phyloP scores from a whole-genome alignment of 2,797 vertebrate species.

The Sitta carolinensis region DNA sequence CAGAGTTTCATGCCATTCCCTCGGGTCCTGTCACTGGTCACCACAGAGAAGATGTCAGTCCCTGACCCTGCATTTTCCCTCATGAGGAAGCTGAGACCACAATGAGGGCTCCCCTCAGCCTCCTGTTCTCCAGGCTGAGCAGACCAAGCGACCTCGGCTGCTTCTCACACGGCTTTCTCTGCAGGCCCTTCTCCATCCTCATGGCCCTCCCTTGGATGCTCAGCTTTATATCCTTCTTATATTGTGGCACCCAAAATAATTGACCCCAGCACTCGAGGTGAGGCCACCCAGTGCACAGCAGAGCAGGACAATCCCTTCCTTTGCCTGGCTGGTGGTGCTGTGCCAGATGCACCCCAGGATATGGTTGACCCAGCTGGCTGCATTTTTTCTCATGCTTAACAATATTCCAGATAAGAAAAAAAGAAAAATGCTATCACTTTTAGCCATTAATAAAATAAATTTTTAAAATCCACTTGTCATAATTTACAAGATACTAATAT shows the following conservation, averaged over 20 bases:
- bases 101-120: background rate
- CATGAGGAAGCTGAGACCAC: rapidly evolving
- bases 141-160: background rate
- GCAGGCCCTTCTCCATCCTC: background rate
- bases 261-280: rapidly evolving
- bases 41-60: background rate
- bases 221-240: background rate
- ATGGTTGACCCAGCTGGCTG: rapidly evolving
- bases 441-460: background rate
- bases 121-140: background rate
- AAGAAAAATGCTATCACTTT: background rate
- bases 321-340: rapidly evolving
- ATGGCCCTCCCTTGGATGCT: rapidly evolving
- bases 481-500: background rate
- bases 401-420: background rate
- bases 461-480: background rate
- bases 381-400: background rate
- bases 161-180: rapidly evolving
- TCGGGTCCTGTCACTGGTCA: background rate
- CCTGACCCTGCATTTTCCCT: background rate
- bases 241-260: background rate
- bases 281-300: background rate
- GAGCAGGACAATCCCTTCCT: rapidly evolving
- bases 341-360: background rate
- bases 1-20: background rate